These are phyloP conservation scores for Bradypodion ventrale DNA, from an alignment of 2,797 vertebrate species.

Conservation along the genomic window DNA sequence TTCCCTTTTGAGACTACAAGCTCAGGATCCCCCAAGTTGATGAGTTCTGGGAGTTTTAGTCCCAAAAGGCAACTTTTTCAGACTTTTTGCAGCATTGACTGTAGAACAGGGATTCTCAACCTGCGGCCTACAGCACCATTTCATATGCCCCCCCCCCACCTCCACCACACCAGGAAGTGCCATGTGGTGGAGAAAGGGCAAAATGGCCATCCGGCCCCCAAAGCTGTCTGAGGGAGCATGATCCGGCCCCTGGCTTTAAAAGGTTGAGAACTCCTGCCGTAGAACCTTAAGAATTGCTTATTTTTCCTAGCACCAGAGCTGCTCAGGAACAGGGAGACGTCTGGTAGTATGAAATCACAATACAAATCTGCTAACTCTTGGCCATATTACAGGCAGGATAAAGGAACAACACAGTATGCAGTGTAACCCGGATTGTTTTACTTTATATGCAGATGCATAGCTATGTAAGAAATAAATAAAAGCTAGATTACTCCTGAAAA, in stretches of 20 bases:
- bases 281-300: neutral
- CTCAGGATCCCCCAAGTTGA: too few species aligned
- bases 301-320: neutral
- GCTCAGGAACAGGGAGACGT: neutral
- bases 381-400: constrained; percentile 22
- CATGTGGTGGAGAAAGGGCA: too few species aligned
- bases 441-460: constrained; percentile 23
- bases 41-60: neutral
- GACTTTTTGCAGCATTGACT: too few species aligned
- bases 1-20: too few species aligned
- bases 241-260: too few species aligned
- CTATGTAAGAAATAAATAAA: constrained; percentile 4
- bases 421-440: constrained; percentile 18
- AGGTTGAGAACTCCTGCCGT: neutral
- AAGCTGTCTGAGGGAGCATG: too few species aligned
- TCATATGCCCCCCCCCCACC: too few species aligned
- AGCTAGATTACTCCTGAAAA: constrained; percentile 25
- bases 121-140: too few species aligned
- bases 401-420: constrained; percentile 3
- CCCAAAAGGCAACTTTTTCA: too few species aligned
- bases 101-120: too few species aligned
- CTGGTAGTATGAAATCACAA: neutral
- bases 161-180: too few species aligned
- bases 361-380: constrained; percentile 1
- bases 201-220: too few species aligned